Percentiles rank a stretch among this genome's conserved stretches.
phyloP scores from a whole-genome alignment of 2,888 invertebrate species.

The Omphaloscelis lunosa region DNA sequence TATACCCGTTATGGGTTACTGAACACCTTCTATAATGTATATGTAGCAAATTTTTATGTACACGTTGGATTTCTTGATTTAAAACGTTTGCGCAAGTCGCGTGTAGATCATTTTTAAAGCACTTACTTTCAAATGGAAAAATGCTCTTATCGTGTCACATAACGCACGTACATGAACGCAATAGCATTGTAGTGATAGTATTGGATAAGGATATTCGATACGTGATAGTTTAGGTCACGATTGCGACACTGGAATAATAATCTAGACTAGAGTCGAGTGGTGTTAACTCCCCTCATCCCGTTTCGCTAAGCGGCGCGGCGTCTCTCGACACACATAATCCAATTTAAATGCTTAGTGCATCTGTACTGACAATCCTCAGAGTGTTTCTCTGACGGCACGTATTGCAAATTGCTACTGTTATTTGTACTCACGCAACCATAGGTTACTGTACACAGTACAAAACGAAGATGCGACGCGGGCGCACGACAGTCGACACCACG shows the following conservation, averaged over 20 bases:
- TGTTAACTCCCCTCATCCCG: slow-evolving; percentile 42
- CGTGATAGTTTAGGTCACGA: slow-evolving; percentile 37
- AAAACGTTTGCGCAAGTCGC: slow-evolving; percentile 24
- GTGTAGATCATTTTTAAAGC: slow-evolving; percentile 19
- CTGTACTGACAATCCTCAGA: slow-evolving; percentile 65
- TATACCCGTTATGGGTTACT: slow-evolving; percentile 59
- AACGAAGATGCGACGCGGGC: slow-evolving; percentile 25
- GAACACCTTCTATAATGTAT: slow-evolving; percentile 41
- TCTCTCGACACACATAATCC: slow-evolving; percentile 42
- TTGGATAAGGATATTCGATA: slow-evolving; percentile 44
- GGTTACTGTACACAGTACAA: slow-evolving; percentile 42
- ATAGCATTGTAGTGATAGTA: slow-evolving; percentile 44
- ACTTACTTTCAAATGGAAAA: slow-evolving; percentile 28
- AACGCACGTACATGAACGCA: slow-evolving; percentile 38
- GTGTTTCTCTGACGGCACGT: slow-evolving; percentile 67
- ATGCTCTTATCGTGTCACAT: slow-evolving; percentile 38
- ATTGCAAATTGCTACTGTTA: slow-evolving; percentile 69
- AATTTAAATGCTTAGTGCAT: slow-evolving; percentile 62
- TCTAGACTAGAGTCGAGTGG: slow-evolving; percentile 4
- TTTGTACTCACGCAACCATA: slow-evolving; percentile 65
- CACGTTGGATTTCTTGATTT: slow-evolving; percentile 26
- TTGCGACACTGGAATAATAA: slow-evolving; percentile 21
- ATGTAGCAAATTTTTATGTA: slow-evolving; percentile 47
- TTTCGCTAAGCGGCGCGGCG: slow-evolving; percentile 30
- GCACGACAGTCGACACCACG: slow-evolving; percentile 36